Evolutionary conservation across 2,113 vertebrate species (phyloP).

Genomic region (Siphamia tubifer): DNA sequence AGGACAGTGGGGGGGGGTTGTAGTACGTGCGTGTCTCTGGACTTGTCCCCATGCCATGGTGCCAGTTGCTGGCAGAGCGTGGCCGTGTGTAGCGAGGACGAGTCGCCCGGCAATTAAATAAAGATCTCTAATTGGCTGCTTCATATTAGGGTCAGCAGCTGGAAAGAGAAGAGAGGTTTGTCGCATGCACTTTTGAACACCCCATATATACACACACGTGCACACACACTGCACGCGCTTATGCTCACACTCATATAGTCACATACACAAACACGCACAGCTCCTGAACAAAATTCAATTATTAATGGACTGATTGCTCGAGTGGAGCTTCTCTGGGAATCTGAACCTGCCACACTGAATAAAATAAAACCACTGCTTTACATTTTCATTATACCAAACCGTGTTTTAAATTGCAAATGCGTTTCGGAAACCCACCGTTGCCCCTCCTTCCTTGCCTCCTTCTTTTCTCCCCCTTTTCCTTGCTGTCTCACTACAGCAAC

Average conservation of each 20-base stretch:
- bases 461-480: constrained; percentile 27
- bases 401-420: constrained; percentile 98
- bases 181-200: constrained; percentile 42
- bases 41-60: constrained; percentile 43
- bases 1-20: constrained; percentile 54
- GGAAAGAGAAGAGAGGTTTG: constrained; percentile 82
- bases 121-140: constrained; percentile 94
- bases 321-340: constrained; percentile 92
- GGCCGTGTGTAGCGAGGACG: constrained; percentile 80
- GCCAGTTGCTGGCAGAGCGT: constrained; percentile 62
- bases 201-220: constrained; percentile 16
- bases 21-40: constrained; percentile 34
- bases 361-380: constrained; percentile 97
- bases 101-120: constrained; percentile 91
- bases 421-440: constrained; percentile 73
- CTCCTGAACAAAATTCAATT: constrained; percentile 96
- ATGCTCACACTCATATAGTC: constrained; percentile 64
- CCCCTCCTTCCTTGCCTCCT: constrained; percentile 42
- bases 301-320: constrained; percentile 96
- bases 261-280: constrained; percentile 72
- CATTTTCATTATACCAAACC: constrained; percentile 98
- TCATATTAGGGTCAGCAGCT: constrained; percentile 93
- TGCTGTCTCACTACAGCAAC: constrained; percentile 64
- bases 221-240: constrained; percentile 8
- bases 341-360: constrained; percentile 96